Percentiles rank a stretch among this genome's conserved stretches.
These are phyloP conservation scores for Orthosia cruda DNA, from an alignment of 2,888 invertebrate genomes.

Conservation along the genomic window DNA sequence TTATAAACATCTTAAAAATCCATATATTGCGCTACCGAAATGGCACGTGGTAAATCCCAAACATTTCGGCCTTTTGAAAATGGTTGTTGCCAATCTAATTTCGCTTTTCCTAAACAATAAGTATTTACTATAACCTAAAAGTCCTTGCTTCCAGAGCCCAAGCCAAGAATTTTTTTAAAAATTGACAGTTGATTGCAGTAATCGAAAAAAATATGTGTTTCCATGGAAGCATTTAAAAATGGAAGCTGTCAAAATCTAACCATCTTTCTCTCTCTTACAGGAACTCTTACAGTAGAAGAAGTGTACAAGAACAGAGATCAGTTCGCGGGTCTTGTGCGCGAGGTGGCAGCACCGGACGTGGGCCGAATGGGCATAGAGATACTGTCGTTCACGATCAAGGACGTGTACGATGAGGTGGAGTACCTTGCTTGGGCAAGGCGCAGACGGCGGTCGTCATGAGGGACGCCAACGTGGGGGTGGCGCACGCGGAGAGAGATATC, in stretches of 20 bases:
- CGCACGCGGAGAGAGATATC: conserved; percentile 99
- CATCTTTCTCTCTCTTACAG: conserved; percentile 87
- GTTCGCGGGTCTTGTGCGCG: conserved; percentile 98
- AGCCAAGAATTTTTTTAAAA: too few species aligned
- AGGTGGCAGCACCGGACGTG: conserved; percentile 99
- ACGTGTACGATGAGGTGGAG: conserved; percentile 99
- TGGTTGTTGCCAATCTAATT: too few species aligned
- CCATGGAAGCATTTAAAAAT: too few species aligned
- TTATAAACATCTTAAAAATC: too few species aligned
- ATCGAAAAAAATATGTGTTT: too few species aligned
- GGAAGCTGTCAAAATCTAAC: not conserved
- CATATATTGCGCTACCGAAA: not conserved
- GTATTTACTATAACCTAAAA: too few species aligned
- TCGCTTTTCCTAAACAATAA: too few species aligned
- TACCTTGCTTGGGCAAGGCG: conserved; percentile 98
- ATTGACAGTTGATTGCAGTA: too few species aligned
- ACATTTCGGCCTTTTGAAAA: too few species aligned
- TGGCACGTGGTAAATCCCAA: not conserved
- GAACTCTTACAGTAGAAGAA: conserved; percentile 99
- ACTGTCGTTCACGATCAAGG: conserved; percentile 99
- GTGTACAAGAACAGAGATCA: conserved; percentile 99
- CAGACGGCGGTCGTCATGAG: conserved; percentile 98
- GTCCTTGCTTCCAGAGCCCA: too few species aligned
- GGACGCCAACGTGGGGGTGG: conserved; percentile 98
- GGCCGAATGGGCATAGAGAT: conserved; percentile 99